A percentile compares a stretch with the other conserved stretches of the same genome.
These are phyloP conservation scores for Drosophila picticornis DNA, from an alignment of 2,888 invertebrate genomes.

Conservation along the genomic window DNA sequence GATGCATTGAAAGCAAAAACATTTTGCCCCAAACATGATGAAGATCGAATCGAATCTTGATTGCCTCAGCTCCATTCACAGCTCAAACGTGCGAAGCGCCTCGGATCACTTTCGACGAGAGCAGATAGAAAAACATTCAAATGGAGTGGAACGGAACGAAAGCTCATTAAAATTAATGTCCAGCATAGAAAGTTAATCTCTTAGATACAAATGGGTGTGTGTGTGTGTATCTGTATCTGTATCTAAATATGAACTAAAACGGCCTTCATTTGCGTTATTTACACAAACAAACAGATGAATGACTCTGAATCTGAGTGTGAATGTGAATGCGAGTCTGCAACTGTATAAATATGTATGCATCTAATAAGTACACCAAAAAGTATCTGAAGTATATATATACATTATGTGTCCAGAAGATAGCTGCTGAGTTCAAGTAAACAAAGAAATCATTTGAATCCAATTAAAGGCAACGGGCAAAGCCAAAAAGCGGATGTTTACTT, in stretches of 20 bases:
- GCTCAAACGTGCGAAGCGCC: slow-evolving; percentile 8
- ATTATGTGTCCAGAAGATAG: slow-evolving; percentile 14
- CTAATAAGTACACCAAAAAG: slow-evolving; percentile 23
- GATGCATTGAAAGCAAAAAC: slow-evolving; percentile 1
- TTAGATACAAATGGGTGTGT: slow-evolving; percentile 10
- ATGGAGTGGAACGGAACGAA: slow-evolving; percentile 51
- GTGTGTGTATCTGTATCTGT: slow-evolving; percentile 12
- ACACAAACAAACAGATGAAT: slow-evolving; percentile 57
- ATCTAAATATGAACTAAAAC: slow-evolving; percentile 40
- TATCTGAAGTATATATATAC: slow-evolving; percentile 20
- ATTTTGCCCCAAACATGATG: neutral
- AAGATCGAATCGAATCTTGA: slow-evolving; percentile 4
- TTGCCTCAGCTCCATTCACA: slow-evolving; percentile 13
- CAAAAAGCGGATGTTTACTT: slow-evolving; percentile 66
- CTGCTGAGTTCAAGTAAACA: slow-evolving; percentile 57
- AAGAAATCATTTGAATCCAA: slow-evolving; percentile 69
- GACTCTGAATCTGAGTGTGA: slow-evolving; percentile 9
- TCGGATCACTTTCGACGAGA: slow-evolving; percentile 30
- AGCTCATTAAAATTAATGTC: slow-evolving; percentile 69
- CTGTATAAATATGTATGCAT: slow-evolving; percentile 35
- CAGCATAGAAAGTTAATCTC: slow-evolving; percentile 43
- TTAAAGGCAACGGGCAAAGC: slow-evolving; percentile 16
- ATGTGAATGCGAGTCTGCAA: slow-evolving; percentile 14
- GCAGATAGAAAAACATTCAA: slow-evolving; percentile 54
- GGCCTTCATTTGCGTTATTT: slow-evolving; percentile 65